A percentile compares a stretch with the other conserved stretches of the same genome.
phyloP scores from a whole-genome alignment of 2,888 invertebrate species.

The Drosophila percnosoma region DNA sequence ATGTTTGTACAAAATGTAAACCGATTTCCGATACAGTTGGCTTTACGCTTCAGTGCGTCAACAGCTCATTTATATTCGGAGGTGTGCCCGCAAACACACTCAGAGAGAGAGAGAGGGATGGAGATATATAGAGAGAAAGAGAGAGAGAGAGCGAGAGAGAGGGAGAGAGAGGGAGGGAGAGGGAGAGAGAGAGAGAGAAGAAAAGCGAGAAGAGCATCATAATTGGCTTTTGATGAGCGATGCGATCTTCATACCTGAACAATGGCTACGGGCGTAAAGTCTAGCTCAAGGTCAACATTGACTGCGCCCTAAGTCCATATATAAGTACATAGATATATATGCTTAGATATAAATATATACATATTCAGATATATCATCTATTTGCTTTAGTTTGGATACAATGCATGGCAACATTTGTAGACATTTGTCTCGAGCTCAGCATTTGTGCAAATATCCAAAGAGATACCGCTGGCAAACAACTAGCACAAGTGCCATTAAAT shows the following conservation, averaged over 20 bases:
- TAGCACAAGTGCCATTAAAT: conserved; percentile 67
- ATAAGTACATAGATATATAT: not conserved
- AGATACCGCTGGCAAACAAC: conserved; percentile 33
- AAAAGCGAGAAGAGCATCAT: conserved; percentile 6
- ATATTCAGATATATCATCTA: not conserved
- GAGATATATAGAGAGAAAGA: not conserved
- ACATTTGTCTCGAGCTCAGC: conserved; percentile 28
- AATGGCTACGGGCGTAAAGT: conserved; percentile 27
- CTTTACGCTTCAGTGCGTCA: conserved; percentile 58
- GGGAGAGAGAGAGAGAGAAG: not conserved
- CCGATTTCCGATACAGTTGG: conserved; percentile 69
- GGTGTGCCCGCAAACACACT: conserved; percentile 52
- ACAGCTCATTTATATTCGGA: conserved; percentile 30
- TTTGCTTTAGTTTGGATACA: conserved; percentile 11
- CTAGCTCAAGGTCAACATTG: conserved; percentile 40
- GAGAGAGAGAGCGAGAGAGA: not conserved
- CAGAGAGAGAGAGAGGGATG: not conserved
- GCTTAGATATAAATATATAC: not conserved
- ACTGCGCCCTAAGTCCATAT: conserved; percentile 45
- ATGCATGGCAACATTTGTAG: conserved; percentile 27
- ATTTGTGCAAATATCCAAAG: conserved; percentile 61
- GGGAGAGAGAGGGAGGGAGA: not conserved
- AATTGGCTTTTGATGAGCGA: conserved; percentile 27
- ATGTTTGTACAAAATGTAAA: conserved; percentile 25
- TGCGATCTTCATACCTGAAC: conserved; percentile 40